Conservation (phyloP, 1,140 invertebrate species). For the Bradynema listronoti region DNA sequence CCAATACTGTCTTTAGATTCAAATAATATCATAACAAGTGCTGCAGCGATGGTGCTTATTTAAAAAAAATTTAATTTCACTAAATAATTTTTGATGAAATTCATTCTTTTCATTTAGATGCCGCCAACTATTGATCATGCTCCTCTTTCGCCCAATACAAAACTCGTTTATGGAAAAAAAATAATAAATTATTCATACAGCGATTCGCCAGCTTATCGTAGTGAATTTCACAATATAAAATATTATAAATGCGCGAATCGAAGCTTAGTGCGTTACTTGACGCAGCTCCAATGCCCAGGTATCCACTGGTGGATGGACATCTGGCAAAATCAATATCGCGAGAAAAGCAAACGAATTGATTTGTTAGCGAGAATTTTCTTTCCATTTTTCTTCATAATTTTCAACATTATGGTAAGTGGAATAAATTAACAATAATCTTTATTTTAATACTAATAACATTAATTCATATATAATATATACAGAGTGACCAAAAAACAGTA, state of each 20-base stretch:
- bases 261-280: slow-evolving; percentile 10
- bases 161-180: too few species aligned
- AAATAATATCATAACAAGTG: too few species aligned
- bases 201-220: too few species aligned
- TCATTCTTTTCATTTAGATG: too few species aligned
- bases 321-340: slow-evolving; percentile 48
- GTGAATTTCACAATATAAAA: not conserved
- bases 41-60: too few species aligned
- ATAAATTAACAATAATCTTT: not conserved
- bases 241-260: slow-evolving; percentile 19
- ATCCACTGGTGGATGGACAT: slow-evolving; percentile 37
- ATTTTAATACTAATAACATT: not conserved
- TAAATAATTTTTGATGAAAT: too few species aligned
- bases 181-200: too few species aligned
- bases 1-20: too few species aligned
- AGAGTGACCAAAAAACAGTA: not conserved
- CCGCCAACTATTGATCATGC: too few species aligned
- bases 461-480: not conserved
- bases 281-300: slow-evolving; percentile 12
- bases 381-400: slow-evolving; percentile 47
- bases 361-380: slow-evolving; percentile 50
- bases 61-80: too few species aligned
- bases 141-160: too few species aligned
- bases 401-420: slow-evolving; percentile 47
- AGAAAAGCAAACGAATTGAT: slow-evolving; percentile 49